phyloP scores from a whole-genome alignment of 2,113 vertebrate species.

The Lepus americanus region DNA sequence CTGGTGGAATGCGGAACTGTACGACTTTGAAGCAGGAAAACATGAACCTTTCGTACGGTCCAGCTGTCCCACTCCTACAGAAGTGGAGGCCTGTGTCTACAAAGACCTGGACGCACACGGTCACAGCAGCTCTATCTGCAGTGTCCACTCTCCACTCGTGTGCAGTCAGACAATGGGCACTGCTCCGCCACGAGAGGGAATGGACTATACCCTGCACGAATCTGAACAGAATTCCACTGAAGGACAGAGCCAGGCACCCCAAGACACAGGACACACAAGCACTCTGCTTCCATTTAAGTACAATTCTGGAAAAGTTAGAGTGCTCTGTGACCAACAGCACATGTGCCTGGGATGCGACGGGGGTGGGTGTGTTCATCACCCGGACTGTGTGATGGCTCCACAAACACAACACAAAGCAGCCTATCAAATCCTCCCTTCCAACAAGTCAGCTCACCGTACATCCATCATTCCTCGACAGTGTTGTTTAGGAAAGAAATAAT shows the following conservation, averaged over 20 bases:
- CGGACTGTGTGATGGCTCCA: not conserved
- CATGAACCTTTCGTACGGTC: too few species aligned
- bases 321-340: too few species aligned
- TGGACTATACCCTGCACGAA: not conserved
- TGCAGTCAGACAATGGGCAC: not conserved
- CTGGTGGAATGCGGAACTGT: accelerated
- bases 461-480: too few species aligned
- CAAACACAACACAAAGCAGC: not conserved
- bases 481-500: not conserved
- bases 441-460: not conserved
- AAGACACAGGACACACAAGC: not conserved
- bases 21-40: not conserved
- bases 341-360: too few species aligned
- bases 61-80: not conserved
- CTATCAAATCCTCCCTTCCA: not conserved
- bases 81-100: not conserved
- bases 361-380: not conserved
- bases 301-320: not conserved
- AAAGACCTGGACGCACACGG: not conserved
- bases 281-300: not conserved
- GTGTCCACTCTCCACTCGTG: too few species aligned
- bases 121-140: not conserved
- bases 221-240: too few species aligned
- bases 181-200: too few species aligned
- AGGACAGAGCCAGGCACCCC: not conserved